Base-by-base conservation (phyloP, 2,888 invertebrate genomes). In the Boloria selene region DNA sequence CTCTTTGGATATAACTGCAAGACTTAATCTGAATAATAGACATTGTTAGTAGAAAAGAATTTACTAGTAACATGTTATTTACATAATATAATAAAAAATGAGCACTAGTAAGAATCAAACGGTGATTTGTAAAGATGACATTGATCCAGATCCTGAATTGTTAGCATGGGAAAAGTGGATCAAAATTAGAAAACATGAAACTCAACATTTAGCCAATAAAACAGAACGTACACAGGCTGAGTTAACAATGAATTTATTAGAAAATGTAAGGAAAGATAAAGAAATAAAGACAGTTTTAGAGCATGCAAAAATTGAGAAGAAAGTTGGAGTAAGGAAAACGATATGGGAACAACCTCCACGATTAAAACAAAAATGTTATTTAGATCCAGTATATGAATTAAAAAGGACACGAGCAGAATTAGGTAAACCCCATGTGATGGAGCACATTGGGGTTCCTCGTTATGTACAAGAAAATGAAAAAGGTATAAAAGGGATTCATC, bases 91-190 rank as follows among this genome's bases (percentile, higher is more conserved):
- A 31, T 31, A 31, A 38, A 47, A 53, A 42, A 52, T 66, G 63
- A 68, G 14, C 50, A 38, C 67, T 13, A 54, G 74, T 70, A 73
- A 58, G 70, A 64, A 65, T 63, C 73, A 45, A 72, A 72, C 67
- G 64, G 71, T 65, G 18, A 60, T 63, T 54, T 70, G 63, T 47
- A 69, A 73, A 59, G 77, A 77, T 67, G 65, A 72, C 0, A 58
- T 74, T 26, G 75, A 79, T 55, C 85, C 87, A 0, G 89, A 88
- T 67, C 74, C 73, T 26, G 87, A 88, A 70, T 73, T 92, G 49
- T 68, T 85, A 4, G 68, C 82, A 17, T 91, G 92, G 92, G 87
- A 90, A 69, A 84, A 86, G 78, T 91, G 91, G 90, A 79, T 88
- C 69, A 75, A 79, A 72, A 86, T 88, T 53, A 79, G 92, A 68